Evolutionary conservation across 2,888 invertebrate species (phyloP).

Genomic region (Spicauda simplicius): DNA sequence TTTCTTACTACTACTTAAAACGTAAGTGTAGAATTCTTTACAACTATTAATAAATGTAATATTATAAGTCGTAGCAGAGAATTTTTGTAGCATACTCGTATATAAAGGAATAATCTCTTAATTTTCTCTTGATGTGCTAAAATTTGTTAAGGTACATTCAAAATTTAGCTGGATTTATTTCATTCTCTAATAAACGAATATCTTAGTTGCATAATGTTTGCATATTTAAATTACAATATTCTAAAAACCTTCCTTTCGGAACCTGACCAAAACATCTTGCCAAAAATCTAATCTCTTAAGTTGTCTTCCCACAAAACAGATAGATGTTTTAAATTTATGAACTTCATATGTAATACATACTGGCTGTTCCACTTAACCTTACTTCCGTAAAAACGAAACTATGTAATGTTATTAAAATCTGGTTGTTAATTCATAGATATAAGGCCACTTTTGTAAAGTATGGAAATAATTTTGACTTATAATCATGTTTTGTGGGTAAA

Average conservation of each 20-base stretch:
- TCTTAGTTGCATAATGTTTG: constrained; percentile 6
- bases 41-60: too few species aligned
- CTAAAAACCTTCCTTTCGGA: constrained; percentile 16
- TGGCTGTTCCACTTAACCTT: constrained; percentile 5
- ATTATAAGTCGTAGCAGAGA: too few species aligned
- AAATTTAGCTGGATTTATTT: background rate
- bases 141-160: too few species aligned
- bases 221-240: constrained; percentile 30
- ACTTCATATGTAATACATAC: constrained; percentile 20
- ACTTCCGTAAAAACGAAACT: constrained; percentile 2
- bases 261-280: constrained; percentile 29
- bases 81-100: too few species aligned
- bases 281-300: constrained; percentile 36
- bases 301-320: constrained; percentile 35
- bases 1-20: too few species aligned
- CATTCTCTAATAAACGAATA: background rate
- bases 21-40: too few species aligned
- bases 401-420: constrained; percentile 1
- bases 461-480: too few species aligned
- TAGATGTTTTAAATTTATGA: constrained; percentile 36
- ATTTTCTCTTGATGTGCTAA: too few species aligned
- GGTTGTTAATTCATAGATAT: background rate
- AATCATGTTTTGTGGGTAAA: too few species aligned
- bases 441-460: background rate
- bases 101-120: too few species aligned